Evolutionary conservation across 2,113 vertebrate species (phyloP), one percentile per base, ranked within the genome.

Genomic region (Sprattus sprattus): DNA sequence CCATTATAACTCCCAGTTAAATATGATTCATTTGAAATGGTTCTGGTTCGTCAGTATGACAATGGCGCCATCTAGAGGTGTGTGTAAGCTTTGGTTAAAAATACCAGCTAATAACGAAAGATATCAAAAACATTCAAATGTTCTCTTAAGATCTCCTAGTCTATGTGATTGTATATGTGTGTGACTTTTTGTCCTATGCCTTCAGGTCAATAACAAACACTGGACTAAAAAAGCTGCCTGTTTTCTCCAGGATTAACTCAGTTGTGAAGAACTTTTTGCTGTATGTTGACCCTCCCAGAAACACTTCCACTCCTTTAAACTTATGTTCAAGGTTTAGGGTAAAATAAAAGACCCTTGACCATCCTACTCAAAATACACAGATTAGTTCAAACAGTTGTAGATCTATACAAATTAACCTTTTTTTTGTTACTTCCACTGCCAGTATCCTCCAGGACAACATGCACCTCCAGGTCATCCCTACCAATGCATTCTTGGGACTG

Each of bases 401-500:
- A 57, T 20, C 6, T 57, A 20, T 6, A 54, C 18, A 4, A 11
- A 47, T 9, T 8, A 11, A 39, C 39, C 47, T 9, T 8, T 49
- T 3, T 18, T 15, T 54, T 54, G 46, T 52, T 90, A 78, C 45
- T 84, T 67, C 84, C 39, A 39, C 39, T 39, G 39, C 81, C 16
- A 95, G 95, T 81, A 89, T 93, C 80, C 87, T 95, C 20, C 83
- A 94, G 20, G 94, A 95, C 25, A 95, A 95, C 92, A 91, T 82
- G 85, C 49, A 92, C 90, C 91, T 96, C 28, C 52, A 90, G 75
- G 88, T 52, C 44, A 91, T 95, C 85, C 95, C 93, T 8, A 89
- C 90, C 86, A 94, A 95, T 60, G 93, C 94, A 80, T 95, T 95
- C 91, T 90, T 88, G 81, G 94, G 95, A 89, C 92, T 94, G 88